Evolutionary conservation across 2,797 vertebrate species (phyloP), one percentile per base, ranked within the genome.

Genomic region (Microcaecilia unicolor): DNA sequence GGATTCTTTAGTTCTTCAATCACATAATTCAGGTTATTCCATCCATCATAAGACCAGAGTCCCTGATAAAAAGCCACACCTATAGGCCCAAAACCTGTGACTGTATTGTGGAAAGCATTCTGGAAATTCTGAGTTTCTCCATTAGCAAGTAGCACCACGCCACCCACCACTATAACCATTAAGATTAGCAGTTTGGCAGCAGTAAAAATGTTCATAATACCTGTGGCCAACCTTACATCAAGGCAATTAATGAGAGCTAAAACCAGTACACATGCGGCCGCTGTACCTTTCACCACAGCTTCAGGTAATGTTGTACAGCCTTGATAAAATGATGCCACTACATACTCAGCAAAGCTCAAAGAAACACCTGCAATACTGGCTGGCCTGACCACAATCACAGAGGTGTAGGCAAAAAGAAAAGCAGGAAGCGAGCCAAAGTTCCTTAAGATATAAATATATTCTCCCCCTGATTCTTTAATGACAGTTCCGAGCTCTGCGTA

Each of bases 21-120:
- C 22, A 90, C 75, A 22, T 66, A 80, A 56, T 92, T 93, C 49
- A 96, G 62, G 48, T 81, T 92, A 59, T 82, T 94, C 91, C 91
- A 93, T 20, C 91, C 88, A 9, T 90, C 86, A 0, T 81, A 96
- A 14, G 91, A 86, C 90, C 92, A 94, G 24, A 94, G 75, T 1
- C 89, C 89, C 64, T 93, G 91, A 65, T 88, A 93, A 61, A 94
- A 88, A 0, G 91, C 89, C 31, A 87, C 72, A 13, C 82, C 83
- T 8, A 93, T 63, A 3, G 64, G 14, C 25, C 70, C 76, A 3
- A 82, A 55, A 33, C 79, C 67, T 2, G 64, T 4, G 1, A 61
- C 84, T 0, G 80, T 90, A 38, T 78, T 78, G 22, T 83, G 69
- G 54, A 98, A 97, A 5, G 80, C 49, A 4, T 83, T 72, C 22